Evolutionary conservation across 2,113 vertebrate genomes (phyloP), one percentile per base, ranked within the genome.

Genomic region (Desmodus rotundus): DNA sequence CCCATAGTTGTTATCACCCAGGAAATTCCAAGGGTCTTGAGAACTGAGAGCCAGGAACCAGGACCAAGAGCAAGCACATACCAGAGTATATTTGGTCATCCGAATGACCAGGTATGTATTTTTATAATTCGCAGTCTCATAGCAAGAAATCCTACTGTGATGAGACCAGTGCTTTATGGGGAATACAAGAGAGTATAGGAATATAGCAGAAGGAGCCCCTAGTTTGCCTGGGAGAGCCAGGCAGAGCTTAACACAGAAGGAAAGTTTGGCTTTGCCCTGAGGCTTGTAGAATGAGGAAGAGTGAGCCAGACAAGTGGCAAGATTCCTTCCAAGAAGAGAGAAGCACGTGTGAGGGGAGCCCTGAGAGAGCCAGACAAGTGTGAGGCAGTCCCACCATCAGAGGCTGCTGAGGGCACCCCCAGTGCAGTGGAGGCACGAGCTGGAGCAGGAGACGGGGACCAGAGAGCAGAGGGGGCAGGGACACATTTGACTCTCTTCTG

Each of bases 261-360:
- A 26, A 61, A 54, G 36, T 28, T 33, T 70, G 92, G 78, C 61
- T 87, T 50, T 45, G 54, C 38, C 45, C 6, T n/a, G 61, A 85
- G 72, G 61, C 50, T 50, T 85, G 43, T 56, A 65, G 52, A 68
- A 45, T 52, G 41, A 84, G 54, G 43, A 8, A 52, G 58, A 56
- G 78, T 80, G 26, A 56, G 17, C 41, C 31, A 94, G 91, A 67
- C 65, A 85, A 33, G 65, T 31, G 65, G 56, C 12, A 24, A 47
- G 19, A 56, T 16, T 89, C 41, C 67, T 89, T 89, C 78, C 88
- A 86, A 76, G 31, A 76, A 83, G 20, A 58, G 72, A 74, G 7
- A 56, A 8, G 38, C 20, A 11, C 7, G 12, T 41, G 61, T 33
- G 24, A 5, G 19, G 70, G 36, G 12, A 73, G 8, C 31, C 12